Conservation (phyloP, 2,888 invertebrate genomes). For the Drosophila monieri region DNA sequence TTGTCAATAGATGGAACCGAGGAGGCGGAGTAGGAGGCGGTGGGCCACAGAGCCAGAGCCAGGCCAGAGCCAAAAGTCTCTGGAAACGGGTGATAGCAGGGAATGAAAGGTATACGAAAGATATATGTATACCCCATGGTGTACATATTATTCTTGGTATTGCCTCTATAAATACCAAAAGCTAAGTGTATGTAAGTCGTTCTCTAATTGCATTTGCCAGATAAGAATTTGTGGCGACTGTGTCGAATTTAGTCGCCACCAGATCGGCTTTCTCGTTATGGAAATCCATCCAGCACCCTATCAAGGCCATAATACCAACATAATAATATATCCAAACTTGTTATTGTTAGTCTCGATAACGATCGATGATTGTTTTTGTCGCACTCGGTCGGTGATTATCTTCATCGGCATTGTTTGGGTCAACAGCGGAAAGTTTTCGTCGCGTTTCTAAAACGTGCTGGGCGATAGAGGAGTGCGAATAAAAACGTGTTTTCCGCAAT, state of each 20-base stretch:
- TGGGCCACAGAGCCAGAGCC: not conserved
- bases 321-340: constrained; percentile 34
- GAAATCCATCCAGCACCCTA: constrained; percentile 10
- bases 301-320: constrained; percentile 33
- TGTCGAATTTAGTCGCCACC: constrained; percentile 2
- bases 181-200: constrained; percentile 47
- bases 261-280: constrained; percentile 24
- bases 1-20: constrained; percentile 70
- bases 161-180: constrained; percentile 41
- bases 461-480: constrained; percentile 39
- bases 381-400: constrained; percentile 29
- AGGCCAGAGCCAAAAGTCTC: constrained; percentile 1
- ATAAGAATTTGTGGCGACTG: constrained; percentile 51
- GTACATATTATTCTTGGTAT: constrained; percentile 37
- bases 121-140: constrained; percentile 17
- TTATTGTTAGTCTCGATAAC: constrained; percentile 28
- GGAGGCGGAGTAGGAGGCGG: constrained; percentile 25
- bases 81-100: constrained; percentile 62
- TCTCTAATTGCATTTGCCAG: constrained; percentile 70
- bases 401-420: constrained; percentile 54
- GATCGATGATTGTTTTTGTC: constrained; percentile 20
- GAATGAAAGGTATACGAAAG: constrained; percentile 27
- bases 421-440: constrained; percentile 70
- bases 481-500: constrained; percentile 39
- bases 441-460: constrained; percentile 70